phyloP scores from a whole-genome alignment of 2,888 invertebrate species.

The Tiliacea citrago region DNA sequence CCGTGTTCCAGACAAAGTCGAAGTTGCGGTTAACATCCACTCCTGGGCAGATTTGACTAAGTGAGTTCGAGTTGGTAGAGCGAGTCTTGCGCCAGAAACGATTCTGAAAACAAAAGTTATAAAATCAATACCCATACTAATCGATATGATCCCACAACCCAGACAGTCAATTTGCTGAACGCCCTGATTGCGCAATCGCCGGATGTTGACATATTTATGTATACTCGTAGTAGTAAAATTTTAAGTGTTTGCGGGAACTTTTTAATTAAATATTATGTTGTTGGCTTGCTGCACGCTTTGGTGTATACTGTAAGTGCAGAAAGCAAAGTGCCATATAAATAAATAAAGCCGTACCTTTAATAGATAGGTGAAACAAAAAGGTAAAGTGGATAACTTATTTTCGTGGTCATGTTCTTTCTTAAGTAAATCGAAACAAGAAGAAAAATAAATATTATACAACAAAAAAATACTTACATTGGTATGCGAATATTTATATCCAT shows the following conservation, averaged over 20 bases:
- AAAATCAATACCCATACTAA: background rate
- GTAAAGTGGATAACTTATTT: background rate
- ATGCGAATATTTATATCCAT: conserved; percentile 92
- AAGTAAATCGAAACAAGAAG: background rate
- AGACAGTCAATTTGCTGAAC: too few relatives aligned
- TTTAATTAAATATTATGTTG: too few relatives aligned
- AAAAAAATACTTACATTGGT: conserved; percentile 18
- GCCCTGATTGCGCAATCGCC: too few relatives aligned
- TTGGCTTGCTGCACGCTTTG: too few relatives aligned
- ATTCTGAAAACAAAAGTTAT: conserved; percentile 78
- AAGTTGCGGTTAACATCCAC: conserved; percentile 95
- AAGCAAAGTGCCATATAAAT: too few relatives aligned
- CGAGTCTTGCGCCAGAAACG: conserved; percentile 94
- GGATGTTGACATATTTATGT: too few relatives aligned
- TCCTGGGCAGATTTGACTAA: conserved; percentile 90
- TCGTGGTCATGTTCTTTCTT: background rate
- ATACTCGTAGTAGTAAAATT: too few relatives aligned
- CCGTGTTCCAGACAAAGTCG: conserved; percentile 92
- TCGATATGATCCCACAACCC: background rate
- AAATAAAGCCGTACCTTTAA: background rate
- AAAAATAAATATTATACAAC: background rate
- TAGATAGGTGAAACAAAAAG: background rate
- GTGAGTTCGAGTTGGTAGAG: conserved; percentile 79
- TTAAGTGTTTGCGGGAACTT: too few relatives aligned
- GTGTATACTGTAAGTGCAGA: too few relatives aligned